Percentiles rank a stretch among this genome's conserved stretches.
These are phyloP conservation scores for Limonius californicus DNA, from an alignment of 1,140 invertebrate species.

Conservation along the genomic window DNA sequence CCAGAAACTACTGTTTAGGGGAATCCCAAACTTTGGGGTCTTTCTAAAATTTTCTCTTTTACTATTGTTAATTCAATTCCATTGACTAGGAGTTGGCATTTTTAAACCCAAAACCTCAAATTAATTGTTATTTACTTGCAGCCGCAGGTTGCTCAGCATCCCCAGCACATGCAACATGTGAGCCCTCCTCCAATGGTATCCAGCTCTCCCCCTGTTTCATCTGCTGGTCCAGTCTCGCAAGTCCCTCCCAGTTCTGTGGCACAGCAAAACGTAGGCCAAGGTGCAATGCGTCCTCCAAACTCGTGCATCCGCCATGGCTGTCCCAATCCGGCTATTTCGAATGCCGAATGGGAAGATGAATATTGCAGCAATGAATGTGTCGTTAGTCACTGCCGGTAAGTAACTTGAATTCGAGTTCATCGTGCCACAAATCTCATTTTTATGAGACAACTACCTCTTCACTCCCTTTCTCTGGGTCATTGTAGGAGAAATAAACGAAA, in stretches of 20 bases:
- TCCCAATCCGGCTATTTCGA: slow-evolving; percentile 83
- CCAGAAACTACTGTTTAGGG: too few relatives aligned
- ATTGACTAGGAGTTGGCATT: too few relatives aligned
- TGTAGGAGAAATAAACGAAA: too few relatives aligned
- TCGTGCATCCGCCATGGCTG: slow-evolving; percentile 87
- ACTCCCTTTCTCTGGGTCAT: too few relatives aligned
- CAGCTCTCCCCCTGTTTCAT: slow-evolving; percentile 46
- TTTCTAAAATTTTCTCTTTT: too few relatives aligned
- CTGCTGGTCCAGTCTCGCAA: slow-evolving; percentile 42
- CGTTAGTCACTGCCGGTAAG: slow-evolving; percentile 88
- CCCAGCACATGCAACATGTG: slow-evolving; percentile 46
- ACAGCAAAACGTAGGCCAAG: slow-evolving; percentile 44
- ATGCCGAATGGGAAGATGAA: slow-evolving; percentile 94
- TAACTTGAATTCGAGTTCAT: too few relatives aligned
- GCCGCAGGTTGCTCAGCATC: slow-evolving; percentile 31
- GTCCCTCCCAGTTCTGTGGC: slow-evolving; percentile 39
- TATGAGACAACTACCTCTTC: too few relatives aligned
- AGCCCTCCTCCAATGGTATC: slow-evolving; percentile 48
- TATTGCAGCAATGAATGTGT: slow-evolving; percentile 98
- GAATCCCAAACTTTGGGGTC: too few relatives aligned
- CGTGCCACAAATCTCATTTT: too few relatives aligned
- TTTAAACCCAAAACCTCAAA: too few relatives aligned
- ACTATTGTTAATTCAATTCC: too few relatives aligned
- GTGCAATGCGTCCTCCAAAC: slow-evolving; percentile 54
- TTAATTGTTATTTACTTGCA: too few relatives aligned